A percentile compares a stretch with the other conserved stretches of the same genome.
These are phyloP conservation scores for Molossus molossus DNA, from an alignment of 2,797 vertebrate genomes.

Conservation along the genomic window DNA sequence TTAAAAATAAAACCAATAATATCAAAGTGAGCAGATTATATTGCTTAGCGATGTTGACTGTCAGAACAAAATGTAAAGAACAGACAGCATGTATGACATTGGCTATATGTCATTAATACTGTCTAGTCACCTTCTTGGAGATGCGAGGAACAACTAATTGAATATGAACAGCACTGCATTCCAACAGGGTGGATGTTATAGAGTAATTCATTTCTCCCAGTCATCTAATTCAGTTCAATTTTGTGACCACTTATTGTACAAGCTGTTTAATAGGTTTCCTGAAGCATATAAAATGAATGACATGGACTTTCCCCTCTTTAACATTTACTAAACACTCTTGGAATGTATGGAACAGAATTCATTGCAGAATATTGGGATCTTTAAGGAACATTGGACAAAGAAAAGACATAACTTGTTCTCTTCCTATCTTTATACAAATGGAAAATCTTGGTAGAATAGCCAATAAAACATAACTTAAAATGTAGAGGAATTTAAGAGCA, in stretches of 20 bases:
- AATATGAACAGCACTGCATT: not conserved
- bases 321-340: not conserved
- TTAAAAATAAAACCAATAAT: slow-evolving; percentile 55
- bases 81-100: not conserved
- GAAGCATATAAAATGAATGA: slow-evolving; percentile 15
- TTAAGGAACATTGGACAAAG: not conserved
- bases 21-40: slow-evolving; percentile 8
- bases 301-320: not conserved
- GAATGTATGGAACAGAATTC: not conserved
- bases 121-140: not conserved
- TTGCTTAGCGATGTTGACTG: slow-evolving; percentile 5
- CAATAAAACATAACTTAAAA: not conserved
- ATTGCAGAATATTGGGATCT: not conserved
- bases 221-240: slow-evolving; percentile 28
- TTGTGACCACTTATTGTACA: not conserved
- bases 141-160: not conserved
- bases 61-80: slow-evolving; percentile 16
- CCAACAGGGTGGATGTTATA: not conserved
- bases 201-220: not conserved
- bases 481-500: not conserved
- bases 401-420: not conserved
- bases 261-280: not conserved
- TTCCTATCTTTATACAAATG: not conserved
- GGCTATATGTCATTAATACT: not conserved
- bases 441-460: not conserved